Conservation (phyloP, 1,140 invertebrate genomes). For the Zaprionus gabonicus region DNA sequence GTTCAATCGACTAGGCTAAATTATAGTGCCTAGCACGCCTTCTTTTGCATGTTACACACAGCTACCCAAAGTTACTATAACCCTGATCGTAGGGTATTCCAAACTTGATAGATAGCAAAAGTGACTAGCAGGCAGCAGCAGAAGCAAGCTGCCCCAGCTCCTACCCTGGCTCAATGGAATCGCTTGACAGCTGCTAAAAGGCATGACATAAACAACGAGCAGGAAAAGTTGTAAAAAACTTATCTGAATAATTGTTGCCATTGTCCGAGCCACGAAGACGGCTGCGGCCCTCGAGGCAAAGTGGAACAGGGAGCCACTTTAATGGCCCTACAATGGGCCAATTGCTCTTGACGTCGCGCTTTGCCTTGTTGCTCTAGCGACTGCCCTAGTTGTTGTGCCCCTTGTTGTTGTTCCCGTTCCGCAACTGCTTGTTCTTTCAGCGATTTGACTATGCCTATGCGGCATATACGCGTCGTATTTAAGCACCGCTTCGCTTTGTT, state of each 20-base stretch:
- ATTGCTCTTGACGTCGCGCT: conserved; percentile 36
- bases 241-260: conserved; percentile 76
- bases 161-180: conserved; percentile 15
- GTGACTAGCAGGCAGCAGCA: neutral
- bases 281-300: conserved; percentile 10
- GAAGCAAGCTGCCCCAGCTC: neutral
- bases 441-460: conserved; percentile 39
- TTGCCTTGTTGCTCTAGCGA: conserved; percentile 2
- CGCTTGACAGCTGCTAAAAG: conserved; percentile 48
- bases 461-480: conserved; percentile 35
- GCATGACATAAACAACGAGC: conserved; percentile 38
- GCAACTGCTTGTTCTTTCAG: neutral
- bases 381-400: neutral
- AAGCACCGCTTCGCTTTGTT: conserved; percentile 41
- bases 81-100: too few species aligned
- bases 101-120: neutral
- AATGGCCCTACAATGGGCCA: conserved; percentile 54
- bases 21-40: too few species aligned
- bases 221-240: conserved; percentile 57
- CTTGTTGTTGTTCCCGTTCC: neutral
- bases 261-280: conserved; percentile 31
- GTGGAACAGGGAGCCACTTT: conserved; percentile 19
- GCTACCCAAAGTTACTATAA: too few species aligned
- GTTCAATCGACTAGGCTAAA: too few species aligned
- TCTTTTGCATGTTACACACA: too few species aligned